Percentiles rank a stretch among this genome's conserved stretches.
Evolutionary conservation across 92 coral and sea anemone species (phyloP).

Genomic region (Pocillopora grandis): DNA sequence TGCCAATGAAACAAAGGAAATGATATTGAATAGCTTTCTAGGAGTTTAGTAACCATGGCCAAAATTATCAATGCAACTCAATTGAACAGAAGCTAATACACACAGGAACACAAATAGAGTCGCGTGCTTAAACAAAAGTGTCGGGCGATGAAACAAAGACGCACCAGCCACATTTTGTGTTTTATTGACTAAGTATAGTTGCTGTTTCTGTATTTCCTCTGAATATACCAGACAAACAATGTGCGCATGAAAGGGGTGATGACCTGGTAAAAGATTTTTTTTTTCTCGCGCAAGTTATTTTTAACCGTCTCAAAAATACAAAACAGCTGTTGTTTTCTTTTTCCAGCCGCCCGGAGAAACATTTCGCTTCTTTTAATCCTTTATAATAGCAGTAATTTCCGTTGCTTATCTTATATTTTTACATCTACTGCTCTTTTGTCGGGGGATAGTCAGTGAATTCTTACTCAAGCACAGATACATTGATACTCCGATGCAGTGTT

Average conservation of each 20-base stretch:
- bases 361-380: slow-evolving; percentile 19
- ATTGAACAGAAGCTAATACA: neutral
- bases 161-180: neutral
- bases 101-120: neutral
- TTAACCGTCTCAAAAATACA: neutral
- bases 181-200: neutral
- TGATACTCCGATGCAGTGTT: no score
- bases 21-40: neutral
- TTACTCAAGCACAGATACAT: neutral
- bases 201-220: neutral
- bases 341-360: neutral
- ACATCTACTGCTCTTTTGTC: neutral
- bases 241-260: neutral
- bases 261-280: neutral
- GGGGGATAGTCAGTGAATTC: neutral
- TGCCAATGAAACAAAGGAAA: neutral
- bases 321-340: slow-evolving; percentile 17
- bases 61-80: neutral
- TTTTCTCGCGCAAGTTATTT: no score
- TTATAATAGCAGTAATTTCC: slow-evolving; percentile 25
- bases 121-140: slow-evolving; percentile 1
- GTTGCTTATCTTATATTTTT: slow-evolving; percentile 8
- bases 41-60: neutral
- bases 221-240: neutral
- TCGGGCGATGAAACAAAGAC: neutral